These are phyloP conservation scores for Hydrotaea diabolus DNA, from an alignment of 2,888 invertebrate genomes.

Conservation along the genomic window DNA sequence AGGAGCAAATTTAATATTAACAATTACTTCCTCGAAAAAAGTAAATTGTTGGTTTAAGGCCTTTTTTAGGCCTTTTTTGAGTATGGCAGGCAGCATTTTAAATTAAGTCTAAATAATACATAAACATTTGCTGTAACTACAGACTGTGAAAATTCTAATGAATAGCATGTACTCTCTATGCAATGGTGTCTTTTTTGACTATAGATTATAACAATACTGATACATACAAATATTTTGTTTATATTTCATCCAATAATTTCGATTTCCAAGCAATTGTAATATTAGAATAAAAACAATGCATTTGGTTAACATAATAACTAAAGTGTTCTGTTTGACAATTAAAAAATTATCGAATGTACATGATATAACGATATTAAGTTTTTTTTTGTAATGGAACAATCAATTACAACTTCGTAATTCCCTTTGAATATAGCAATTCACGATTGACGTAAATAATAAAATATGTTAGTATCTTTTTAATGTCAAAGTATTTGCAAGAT, in stretches of 20 bases:
- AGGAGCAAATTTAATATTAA: too few relatives aligned
- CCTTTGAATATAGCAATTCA: too few relatives aligned
- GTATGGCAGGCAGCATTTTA: not conserved
- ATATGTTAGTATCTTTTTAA: too few relatives aligned
- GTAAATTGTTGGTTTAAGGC: too few relatives aligned
- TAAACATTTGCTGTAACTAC: not conserved
- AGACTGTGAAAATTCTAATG: not conserved
- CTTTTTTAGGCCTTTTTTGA: too few relatives aligned
- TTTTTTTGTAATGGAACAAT: not conserved
- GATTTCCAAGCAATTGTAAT: not conserved
- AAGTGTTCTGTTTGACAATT: too few relatives aligned
- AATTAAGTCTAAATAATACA: too few relatives aligned
- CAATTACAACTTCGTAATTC: not conserved
- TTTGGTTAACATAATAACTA: not conserved
- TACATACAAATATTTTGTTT: not conserved
- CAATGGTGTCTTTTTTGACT: not conserved
- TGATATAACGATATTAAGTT: not conserved
- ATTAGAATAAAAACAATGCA: not conserved
- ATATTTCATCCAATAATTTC: too few relatives aligned
- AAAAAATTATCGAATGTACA: too few relatives aligned
- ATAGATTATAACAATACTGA: constrained; percentile 2
- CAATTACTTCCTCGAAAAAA: too few relatives aligned
- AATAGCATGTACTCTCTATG: not conserved
- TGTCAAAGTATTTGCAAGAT: too few relatives aligned
- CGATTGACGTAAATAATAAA: too few relatives aligned